Evolutionary conservation across 2,113 vertebrate species (phyloP), one percentile per base, ranked within the genome.

Genomic region (Hepsetus odoe): DNA sequence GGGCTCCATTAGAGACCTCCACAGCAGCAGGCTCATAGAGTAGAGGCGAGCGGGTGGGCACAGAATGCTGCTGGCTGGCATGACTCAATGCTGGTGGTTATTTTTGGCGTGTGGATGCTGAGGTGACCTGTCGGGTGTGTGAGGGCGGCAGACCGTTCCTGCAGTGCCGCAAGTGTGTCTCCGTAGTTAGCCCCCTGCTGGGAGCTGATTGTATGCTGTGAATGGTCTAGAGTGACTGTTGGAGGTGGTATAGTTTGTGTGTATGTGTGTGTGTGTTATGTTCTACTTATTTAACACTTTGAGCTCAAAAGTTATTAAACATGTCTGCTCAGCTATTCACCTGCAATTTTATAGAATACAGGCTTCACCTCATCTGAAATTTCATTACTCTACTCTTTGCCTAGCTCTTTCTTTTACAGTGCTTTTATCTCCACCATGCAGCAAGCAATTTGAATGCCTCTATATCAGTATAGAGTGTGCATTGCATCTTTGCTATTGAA

Each of bases 81-180:
- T 70, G 65, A 44, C 51, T 58, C 64, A 69, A 40, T 26, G 28
- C 30, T 40, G 42, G 3, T 4, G 51, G 75, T 24, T 77, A 70
- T 69, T 77, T 69, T 77, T 11, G 55, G 66, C 42, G 13, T 8
- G 26, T 24, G 75, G 66, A 70, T 61, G 42, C 61, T 32, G 12
- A 46, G 38, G 40, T 49, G 28, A 53, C 22, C n/a, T 46, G 26
- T 40, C 3, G 53, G 10, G n/a, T 67, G 26, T 67, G 65, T 30
- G 35, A 77, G 53, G 61, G 61, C 35, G 61, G 61, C 33, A 55
- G 51, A 55, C 51, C 4, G 51, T 55, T 55, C 51, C 51, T 20
- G 51, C 51, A 59, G 35, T 44, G 70, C 33, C 1, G 61, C 26
- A 38, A 69, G 42, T 32, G 14, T 61, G 11, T 62, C 42, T 33